Evolutionary conservation across 2,113 vertebrate species (phyloP).

Genomic region (Tiliqua scincoides): DNA sequence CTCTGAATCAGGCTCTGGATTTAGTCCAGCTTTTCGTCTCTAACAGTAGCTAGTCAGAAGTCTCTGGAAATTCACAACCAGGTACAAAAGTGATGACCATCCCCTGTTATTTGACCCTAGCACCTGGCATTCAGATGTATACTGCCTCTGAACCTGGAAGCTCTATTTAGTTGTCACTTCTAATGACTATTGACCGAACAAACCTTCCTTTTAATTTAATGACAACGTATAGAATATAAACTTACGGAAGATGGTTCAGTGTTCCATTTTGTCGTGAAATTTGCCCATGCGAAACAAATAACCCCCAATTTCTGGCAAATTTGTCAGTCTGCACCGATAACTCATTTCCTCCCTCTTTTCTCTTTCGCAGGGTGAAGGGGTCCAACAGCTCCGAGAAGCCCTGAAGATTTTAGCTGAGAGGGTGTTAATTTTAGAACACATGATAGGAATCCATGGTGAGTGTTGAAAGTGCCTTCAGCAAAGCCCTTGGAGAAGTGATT

Average conservation of each 20-base stretch:
- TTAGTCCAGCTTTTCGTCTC: background rate
- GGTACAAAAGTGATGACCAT: background rate
- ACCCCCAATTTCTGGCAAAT: too few species aligned
- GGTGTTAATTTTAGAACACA: slow-evolving; percentile 96
- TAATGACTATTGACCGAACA: background rate
- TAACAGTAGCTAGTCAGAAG: background rate
- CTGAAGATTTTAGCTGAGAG: slow-evolving; percentile 97
- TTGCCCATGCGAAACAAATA: too few species aligned
- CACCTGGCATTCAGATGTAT: background rate
- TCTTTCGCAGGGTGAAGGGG: slow-evolving; percentile 81
- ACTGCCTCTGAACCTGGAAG: background rate
- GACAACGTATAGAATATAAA: background rate
- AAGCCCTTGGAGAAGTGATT: background rate
- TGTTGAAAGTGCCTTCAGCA: rapidly evolving
- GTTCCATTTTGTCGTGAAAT: too few species aligned
- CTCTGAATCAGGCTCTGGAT: background rate
- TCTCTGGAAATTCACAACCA: background rate
- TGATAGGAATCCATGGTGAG: slow-evolving; percentile 96
- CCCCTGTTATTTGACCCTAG: background rate
- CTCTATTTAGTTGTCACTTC: background rate
- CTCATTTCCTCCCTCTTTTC: slow-evolving; percentile 1
- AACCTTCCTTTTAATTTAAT: background rate
- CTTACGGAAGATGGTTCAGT: too few species aligned
- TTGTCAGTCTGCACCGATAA: background rate
- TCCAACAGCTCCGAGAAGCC: slow-evolving; percentile 96